Evolutionary conservation across 1,140 invertebrate species (phyloP), one percentile per base, ranked within the genome.

Genomic region (Chrysopa pallens): DNA sequence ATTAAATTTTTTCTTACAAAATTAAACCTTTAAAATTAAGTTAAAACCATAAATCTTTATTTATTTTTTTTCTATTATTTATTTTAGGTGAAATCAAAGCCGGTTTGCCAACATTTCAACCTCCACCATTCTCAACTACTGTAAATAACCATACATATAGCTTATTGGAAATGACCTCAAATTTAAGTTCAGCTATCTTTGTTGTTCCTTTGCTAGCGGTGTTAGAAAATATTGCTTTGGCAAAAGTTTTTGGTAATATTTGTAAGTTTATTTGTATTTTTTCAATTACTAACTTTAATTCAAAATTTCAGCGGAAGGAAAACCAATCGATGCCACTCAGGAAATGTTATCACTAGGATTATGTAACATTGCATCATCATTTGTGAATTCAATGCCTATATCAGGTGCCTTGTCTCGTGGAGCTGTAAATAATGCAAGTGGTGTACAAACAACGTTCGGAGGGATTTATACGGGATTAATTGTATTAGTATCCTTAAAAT

Each of bases 351-450:
- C 80, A 12, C 62, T 85, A 41, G 84, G 84, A 17, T 54, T 76
- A 6, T 84, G 81, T 55, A 94, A 92, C 63, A 71, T 92, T 29
- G 60, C 80, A 8, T 85, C 85, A 8, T 80, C 84, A 4, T 88
- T 92, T 58, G 78, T 89, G 11, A 74, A 75, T 6, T 85, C 84
- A 0, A 85, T 86, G 71, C 87, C 88, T 8, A 76, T 89, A 23
- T 87, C 85, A 37, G 87, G 82, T 39, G 80, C 77, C n/a, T 67
- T 86, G 29, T 82, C 79, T 12, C 67, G 83, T 36, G 87, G 86
- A 40, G 86, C 86, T 29, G 84, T 93, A 6, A 91, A 91, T 61
- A 77, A 88, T 54, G 80, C 82, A 9, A 82, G 80, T 48, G 86
- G 86, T 9, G 86, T 90, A 0, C 73, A 71, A 50, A 85, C 84